Evolutionary conservation across 1,140 invertebrate genomes (phyloP).

Genomic region (Bicyclus anynana): DNA sequence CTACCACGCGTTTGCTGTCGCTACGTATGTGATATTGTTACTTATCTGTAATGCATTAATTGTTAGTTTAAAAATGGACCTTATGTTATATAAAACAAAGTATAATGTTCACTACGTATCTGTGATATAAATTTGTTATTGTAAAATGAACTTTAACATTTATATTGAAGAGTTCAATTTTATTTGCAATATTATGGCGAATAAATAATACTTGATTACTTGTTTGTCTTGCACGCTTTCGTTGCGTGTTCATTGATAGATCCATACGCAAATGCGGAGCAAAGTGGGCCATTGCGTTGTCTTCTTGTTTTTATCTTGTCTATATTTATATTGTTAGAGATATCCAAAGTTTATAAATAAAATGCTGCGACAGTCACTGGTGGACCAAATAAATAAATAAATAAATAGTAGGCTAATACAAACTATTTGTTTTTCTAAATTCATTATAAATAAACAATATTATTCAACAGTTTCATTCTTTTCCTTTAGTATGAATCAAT

Average conservation of each 20-base stretch:
- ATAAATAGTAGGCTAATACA: too few species aligned
- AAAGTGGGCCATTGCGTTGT: constrained; percentile 22
- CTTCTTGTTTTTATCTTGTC: constrained; percentile 16
- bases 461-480: too few species aligned
- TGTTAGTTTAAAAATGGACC: not conserved
- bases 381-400: too few species aligned
- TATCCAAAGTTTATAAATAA: not conserved
- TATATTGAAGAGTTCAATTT: not conserved
- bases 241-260: constrained; percentile 24
- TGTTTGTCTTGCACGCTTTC: constrained; percentile 13
- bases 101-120: not conserved
- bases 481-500: too few species aligned
- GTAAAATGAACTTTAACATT: not conserved
- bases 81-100: not conserved
- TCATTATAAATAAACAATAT: too few species aligned
- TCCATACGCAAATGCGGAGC: constrained; percentile 23
- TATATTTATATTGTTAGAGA: constrained; percentile 12
- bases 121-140: not conserved
- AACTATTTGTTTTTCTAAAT: too few species aligned
- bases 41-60: not conserved
- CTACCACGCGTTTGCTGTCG: constrained; percentile 14
- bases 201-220: constrained; percentile 7
- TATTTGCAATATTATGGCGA: not conserved
- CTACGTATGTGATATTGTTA: not conserved
- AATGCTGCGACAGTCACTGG: too few species aligned